A percentile compares a stretch with the other conserved stretches of the same genome.
Conservation (phyloP, 1,140 invertebrate genomes). For the Zaprionus davidi region DNA sequence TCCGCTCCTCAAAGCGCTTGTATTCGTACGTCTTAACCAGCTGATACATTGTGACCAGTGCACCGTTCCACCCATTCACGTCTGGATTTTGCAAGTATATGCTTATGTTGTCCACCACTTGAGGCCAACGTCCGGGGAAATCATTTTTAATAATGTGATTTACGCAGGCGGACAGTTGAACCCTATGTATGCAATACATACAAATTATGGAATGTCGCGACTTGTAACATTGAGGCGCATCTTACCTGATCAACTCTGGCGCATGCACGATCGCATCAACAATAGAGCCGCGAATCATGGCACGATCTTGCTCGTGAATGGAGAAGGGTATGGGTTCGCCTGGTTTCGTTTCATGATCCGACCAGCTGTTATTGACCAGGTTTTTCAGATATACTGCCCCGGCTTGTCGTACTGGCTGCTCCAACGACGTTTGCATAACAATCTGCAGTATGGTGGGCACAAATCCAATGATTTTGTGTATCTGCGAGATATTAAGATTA, state of each 20-base stretch:
- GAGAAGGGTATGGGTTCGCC: constrained; percentile 92
- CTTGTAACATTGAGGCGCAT: background rate
- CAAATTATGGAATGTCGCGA: background rate
- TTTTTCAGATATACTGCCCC: constrained; percentile 99
- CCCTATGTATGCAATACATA: constrained; percentile 85
- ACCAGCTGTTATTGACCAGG: constrained; percentile 95
- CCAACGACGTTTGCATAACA: constrained; percentile 94
- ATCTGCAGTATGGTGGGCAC: constrained; percentile 96
- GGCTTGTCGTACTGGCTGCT: constrained; percentile 97
- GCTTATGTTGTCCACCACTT: constrained; percentile 97
- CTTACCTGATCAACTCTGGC: constrained; percentile 92
- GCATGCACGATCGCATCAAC: constrained; percentile 97
- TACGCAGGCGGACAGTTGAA: constrained; percentile 96
- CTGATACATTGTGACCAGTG: constrained; percentile 96
- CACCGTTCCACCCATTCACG: constrained; percentile 94
- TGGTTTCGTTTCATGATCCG: constrained; percentile 91
- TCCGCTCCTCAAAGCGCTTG: constrained; percentile 94
- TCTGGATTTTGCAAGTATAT: constrained; percentile 88
- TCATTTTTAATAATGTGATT: constrained; percentile 97
- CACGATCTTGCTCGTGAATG: constrained; percentile 98
- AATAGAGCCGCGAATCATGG: constrained; percentile 95
- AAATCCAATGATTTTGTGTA: constrained; percentile 98
- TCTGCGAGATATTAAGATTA: constrained; percentile 85
- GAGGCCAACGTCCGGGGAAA: constrained; percentile 97
- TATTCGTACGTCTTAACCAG: constrained; percentile 99